Percentiles rank a stretch among this genome's conserved stretches.
Conservation (phyloP, 2,113 vertebrate species). For the Corydoras sp. region DNA sequence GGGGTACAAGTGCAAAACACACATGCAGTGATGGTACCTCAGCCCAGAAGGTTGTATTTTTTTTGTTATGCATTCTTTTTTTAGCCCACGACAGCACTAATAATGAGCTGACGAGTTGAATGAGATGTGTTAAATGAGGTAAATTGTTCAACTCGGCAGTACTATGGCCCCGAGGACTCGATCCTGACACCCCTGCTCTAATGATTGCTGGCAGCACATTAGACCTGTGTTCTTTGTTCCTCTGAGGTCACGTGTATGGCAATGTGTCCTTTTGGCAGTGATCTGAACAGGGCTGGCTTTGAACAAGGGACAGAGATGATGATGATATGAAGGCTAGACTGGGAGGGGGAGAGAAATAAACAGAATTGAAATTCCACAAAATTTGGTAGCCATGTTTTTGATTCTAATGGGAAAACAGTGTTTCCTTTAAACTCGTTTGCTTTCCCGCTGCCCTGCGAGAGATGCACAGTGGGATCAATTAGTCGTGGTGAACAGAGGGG, state of each 20-base stretch:
- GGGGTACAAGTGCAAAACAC: no score
- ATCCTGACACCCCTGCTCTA: neutral
- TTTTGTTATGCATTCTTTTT: no score
- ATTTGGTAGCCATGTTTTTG: constrained; percentile 4
- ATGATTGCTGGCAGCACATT: constrained; percentile 2
- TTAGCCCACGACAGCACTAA: neutral
- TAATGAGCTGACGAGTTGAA: neutral
- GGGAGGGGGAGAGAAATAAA: no score
- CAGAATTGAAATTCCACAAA: constrained; percentile 2
- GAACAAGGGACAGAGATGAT: neutral
- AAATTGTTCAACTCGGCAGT: neutral
- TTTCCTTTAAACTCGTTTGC: constrained; percentile 19
- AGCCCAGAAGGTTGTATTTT: no score
- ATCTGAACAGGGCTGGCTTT: neutral
- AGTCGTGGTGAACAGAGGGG: constrained; percentile 31
- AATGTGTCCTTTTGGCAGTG: neutral
- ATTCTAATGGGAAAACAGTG: neutral
- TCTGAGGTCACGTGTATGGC: neutral
- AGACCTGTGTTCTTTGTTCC: neutral
- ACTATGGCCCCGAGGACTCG: neutral
- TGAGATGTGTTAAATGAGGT: neutral
- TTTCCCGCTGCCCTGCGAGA: constrained; percentile 20
- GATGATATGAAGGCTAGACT: no score
- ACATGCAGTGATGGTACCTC: no score
- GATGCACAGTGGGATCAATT: constrained; percentile 53